Conservation (phyloP, 2,113 vertebrate species). For the Mugil cephalus region DNA sequence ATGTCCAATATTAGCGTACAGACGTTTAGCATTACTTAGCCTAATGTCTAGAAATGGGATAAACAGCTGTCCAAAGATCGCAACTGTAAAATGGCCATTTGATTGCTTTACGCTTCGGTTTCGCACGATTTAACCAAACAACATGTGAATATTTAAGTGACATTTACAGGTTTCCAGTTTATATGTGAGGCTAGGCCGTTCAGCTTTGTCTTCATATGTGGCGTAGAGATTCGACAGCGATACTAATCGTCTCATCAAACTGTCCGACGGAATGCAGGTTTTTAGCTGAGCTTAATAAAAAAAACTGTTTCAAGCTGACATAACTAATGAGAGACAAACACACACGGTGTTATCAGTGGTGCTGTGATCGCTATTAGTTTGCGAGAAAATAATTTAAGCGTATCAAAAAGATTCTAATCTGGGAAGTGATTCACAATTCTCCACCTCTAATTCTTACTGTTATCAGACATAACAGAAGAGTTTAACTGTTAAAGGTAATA, state of each 20-base stretch:
- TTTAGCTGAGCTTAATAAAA: not conserved
- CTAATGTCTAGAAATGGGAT: no score
- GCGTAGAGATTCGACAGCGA: no score
- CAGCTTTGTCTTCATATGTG: not conserved
- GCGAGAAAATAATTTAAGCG: not conserved
- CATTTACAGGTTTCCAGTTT: conserved; percentile 7
- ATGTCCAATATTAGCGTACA: not conserved
- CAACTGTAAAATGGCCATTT: not conserved
- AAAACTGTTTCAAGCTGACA: not conserved
- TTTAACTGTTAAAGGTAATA: not conserved
- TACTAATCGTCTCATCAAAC: no score
- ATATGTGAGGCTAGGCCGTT: not conserved
- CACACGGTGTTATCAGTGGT: not conserved
- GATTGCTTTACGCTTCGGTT: conserved; percentile 3
- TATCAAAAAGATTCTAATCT: not conserved
- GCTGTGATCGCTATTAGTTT: not conserved
- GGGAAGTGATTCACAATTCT: not conserved
- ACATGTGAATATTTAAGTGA: no score
- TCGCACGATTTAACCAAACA: conserved; percentile 2
- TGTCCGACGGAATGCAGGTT: no score
- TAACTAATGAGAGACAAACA: not conserved
- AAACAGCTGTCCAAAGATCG: not conserved
- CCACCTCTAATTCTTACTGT: not conserved
- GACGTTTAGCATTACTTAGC: not conserved
- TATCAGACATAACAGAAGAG: not conserved